Evolutionary conservation across 2,113 vertebrate genomes (phyloP).

Genomic region (Odobenus rosmarus): DNA sequence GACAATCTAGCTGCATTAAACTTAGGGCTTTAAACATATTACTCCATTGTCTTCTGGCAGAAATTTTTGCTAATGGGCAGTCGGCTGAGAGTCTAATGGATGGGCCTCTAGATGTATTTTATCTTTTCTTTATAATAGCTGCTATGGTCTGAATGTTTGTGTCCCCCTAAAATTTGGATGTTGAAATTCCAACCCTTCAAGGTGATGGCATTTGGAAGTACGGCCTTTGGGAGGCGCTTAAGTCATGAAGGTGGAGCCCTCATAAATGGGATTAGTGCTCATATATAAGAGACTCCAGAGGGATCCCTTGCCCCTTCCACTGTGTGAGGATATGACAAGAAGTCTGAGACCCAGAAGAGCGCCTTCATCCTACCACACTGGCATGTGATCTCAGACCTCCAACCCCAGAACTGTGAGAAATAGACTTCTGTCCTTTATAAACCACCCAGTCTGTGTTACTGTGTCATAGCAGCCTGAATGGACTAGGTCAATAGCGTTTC

Average conservation of each 20-base stretch:
- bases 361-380: neutral
- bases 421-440: neutral
- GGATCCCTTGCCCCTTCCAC: neutral
- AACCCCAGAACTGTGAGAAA: neutral
- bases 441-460: neutral
- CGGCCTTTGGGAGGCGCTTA: neutral
- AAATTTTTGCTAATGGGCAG: neutral
- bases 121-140: neutral
- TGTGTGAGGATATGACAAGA: no score
- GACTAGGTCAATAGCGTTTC: neutral
- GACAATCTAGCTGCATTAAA: neutral
- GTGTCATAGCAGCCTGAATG: neutral
- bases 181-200: neutral
- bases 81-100: neutral
- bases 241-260: neutral
- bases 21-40: neutral
- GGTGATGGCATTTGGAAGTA: neutral
- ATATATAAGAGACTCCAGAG: neutral
- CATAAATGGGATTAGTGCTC: neutral
- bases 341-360: neutral
- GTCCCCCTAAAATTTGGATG: neutral
- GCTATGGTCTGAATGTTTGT: neutral
- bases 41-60: neutral
- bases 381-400: neutral
- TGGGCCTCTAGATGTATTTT: neutral